Base-by-base conservation (phyloP, 2,113 vertebrate genomes). In the Fukomys damarensis region DNA sequence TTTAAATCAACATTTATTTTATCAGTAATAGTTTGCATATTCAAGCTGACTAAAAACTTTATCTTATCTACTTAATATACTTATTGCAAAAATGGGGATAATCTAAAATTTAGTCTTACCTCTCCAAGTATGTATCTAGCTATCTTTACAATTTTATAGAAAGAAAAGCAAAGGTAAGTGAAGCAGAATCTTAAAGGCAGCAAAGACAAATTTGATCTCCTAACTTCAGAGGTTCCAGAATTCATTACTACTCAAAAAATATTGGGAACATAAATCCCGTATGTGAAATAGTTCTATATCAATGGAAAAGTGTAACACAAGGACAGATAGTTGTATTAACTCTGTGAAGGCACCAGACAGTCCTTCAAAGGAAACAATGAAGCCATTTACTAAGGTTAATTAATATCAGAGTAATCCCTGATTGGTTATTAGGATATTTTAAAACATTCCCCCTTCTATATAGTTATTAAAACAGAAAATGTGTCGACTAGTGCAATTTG, bases 1-100 rank as follows among this genome's bases (percentile, higher is more conserved):
- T 86, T 93, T 93, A 96, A 83, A 46, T 65, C 72, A 43, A 68
- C 4, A 95, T 89, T 80, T 80, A 61, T 46, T 81, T 95, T 54
- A 87, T 68, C 28, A 81, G 38, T 19, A 89, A 19, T 92, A 80
- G 13, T 58, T 88, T 85, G 86, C 30, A 72, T 70, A 89, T 20
- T 95, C 41, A 92, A 77, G 24, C 20, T 77, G 46, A 95, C 17
- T 79, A 84, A 84, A 95, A 96, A 26, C 11, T 56, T 94, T 81
- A 32, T 58, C 41, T 70, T 38, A 83, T 80, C 30, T 28, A 85
- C 43, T 86, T 68, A 56, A 83, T 80, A 30, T 28, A 85, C 38
- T 86, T 68, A 68, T 11, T 54, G 59, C 35, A 22, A 94, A 96
- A 38, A 76, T 3, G 8, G 2, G 13, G 20, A 65, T 81, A 43